Base-by-base conservation (phyloP, 2,888 invertebrate species). In the Parochlus steinenii region DNA sequence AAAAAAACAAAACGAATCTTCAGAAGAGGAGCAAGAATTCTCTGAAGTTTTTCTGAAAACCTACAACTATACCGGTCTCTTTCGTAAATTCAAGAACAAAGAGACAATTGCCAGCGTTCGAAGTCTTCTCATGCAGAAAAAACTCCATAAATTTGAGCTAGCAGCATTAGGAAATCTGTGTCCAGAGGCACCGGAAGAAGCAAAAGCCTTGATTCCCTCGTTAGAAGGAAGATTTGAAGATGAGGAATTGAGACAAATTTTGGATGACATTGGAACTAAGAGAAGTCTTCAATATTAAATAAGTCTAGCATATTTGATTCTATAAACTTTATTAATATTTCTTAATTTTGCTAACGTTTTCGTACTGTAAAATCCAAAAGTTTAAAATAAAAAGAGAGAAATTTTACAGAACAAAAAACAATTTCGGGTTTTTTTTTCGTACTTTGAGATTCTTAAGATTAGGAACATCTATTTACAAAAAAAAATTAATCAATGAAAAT, bases 21-120 rank as follows among this genome's bases (percentile, higher is more conserved):
- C 92, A 3, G 97, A 98, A 54, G 98, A 98, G 49, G 90, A 93
- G 52, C 95, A 95, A 58, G 95, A 97, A 58, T 82, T 98, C 54
- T 92, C 93, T 0, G 95, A 95, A 57, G 95, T 97, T 6, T 98
- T 98, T 54, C 82, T 90, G 74, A 98, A 98, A 58, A 98, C 95
- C 0, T 67, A 90, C 17, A 89, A 87, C 28, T 97, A 98, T 55
- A 92, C 93, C 5, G 81, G 92, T 49, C 73, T 93, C 52, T 95
- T 97, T 56, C 78, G 92, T 40, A 90, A 93, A 55, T 95, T 97
- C 58, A 95, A 93, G 61, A 98, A 97, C 52, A 85, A 95, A 52
- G 97, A 98, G 63, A 95, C 93, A 5, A 98, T 98, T 45, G 75
- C 87, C 36, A 86, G 93, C 18, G 90, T 98, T 4, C 68, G 97